Evolutionary conservation across 2,113 vertebrate species (phyloP), one percentile per base, ranked within the genome.

Genomic region (Merops nubicus): DNA sequence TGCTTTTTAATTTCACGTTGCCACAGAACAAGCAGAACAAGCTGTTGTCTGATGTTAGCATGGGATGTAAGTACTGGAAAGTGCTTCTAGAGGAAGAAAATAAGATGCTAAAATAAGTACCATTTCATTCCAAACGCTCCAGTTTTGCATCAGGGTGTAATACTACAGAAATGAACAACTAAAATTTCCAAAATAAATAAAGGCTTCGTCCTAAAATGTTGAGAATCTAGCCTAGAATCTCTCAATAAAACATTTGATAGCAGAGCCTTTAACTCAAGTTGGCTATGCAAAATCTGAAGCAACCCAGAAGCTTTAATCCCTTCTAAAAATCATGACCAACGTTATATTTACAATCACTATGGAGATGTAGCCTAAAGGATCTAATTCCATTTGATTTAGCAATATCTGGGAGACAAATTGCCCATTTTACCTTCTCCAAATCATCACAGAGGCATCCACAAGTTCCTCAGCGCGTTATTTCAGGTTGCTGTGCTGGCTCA

Each of bases 361-460:
- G 89, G 87, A 89, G 65, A 84, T 60, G 21, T 45, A 75, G 77
- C 69, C 40, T 81, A 76, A 84, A 93, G 77, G 48, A 92, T 79
- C 63, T 75, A 91, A 85, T 91, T 93, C 68, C 57, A 78, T 89
- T 94, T 82, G 65, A 75, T 28, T 92, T 70, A 25, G 64, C 45
- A 88, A 40, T 87, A 81, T 75, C 85, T 85, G 74, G 62, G 38
- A 94, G 90, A 95, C 36, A 84, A 97, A 94, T 53, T 86, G 76
- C 48, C 33, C 21, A 23, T 78, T 93, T 85, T 62, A 54, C 77
- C 50, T 86, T 73, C 62, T 64, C 18, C 31, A 36, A 51, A 85
- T 81, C 43, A 73, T 31, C 53, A 85, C 28, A 89, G 87, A 73
- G 36, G 33, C 43, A 67, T 68, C 68, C 0, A 0, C 36, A 60